Percentiles rank a stretch among this genome's conserved stretches.
Conservation (phyloP, 92 coral and sea anemone genomes). For the Ricordea florida region DNA sequence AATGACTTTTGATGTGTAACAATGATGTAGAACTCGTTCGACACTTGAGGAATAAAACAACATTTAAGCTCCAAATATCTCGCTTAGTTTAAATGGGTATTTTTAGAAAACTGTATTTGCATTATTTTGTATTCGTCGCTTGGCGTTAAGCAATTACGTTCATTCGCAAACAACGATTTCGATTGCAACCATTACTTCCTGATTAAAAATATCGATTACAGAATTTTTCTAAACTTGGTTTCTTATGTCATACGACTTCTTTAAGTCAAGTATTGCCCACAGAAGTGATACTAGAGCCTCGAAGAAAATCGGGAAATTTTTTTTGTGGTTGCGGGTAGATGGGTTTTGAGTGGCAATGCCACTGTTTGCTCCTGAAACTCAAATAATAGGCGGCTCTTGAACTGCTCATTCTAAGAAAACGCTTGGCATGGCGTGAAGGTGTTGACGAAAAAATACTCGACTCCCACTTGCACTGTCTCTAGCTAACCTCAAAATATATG, state of each 20-base stretch:
- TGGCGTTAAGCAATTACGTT: not conserved
- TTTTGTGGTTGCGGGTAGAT: too few relatives aligned
- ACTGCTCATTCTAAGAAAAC: not conserved
- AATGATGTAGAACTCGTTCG: too few relatives aligned
- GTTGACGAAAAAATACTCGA: too few relatives aligned
- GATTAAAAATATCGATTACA: not conserved
- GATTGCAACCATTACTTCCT: slow-evolving; percentile 13
- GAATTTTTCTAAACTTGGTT: not conserved
- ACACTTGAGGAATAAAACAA: too few relatives aligned
- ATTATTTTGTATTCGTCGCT: not conserved
- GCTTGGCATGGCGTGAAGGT: not conserved
- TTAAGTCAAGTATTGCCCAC: not conserved
- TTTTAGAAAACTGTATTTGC: too few relatives aligned
- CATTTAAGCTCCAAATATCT: too few relatives aligned
- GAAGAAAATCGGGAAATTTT: not conserved
- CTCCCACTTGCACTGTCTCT: not conserved
- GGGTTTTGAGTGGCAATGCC: too few relatives aligned
- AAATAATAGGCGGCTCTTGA: not conserved
- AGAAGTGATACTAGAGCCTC: not conserved
- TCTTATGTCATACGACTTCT: not conserved
- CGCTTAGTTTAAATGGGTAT: too few relatives aligned
- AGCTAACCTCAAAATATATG: not conserved
- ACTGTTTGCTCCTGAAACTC: too few relatives aligned
- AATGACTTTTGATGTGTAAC: too few relatives aligned
- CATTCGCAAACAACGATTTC: not conserved